Evolutionary conservation across 2,888 invertebrate species (phyloP).

Genomic region (Pyrrhosoma nymphula): DNA sequence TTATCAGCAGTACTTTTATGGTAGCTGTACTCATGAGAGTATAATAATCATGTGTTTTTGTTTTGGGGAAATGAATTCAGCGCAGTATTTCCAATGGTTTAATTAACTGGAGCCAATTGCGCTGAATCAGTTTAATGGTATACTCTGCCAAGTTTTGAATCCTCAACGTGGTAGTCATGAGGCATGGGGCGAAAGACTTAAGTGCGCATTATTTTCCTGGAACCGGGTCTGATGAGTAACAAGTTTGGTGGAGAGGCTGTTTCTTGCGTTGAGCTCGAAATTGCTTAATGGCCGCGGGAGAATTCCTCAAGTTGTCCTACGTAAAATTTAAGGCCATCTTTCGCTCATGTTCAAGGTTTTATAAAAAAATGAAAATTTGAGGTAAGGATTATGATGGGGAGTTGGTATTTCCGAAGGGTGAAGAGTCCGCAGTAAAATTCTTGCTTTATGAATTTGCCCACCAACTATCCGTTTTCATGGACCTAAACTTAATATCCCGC

Average conservation of each 20-base stretch:
- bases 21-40: no score
- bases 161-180: background rate
- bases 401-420: background rate
- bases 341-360: background rate
- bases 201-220: conserved; percentile 43
- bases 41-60: no score
- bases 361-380: background rate
- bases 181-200: background rate
- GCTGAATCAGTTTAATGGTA: conserved; percentile 28
- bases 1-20: no score
- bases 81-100: no score
- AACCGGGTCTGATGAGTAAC: background rate
- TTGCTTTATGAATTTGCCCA: background rate
- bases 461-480: background rate
- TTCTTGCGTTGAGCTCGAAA: background rate
- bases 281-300: background rate
- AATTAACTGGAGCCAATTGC: background rate
- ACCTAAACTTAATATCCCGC: background rate
- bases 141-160: conserved; percentile 47
- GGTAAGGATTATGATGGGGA: background rate
- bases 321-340: background rate
- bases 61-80: no score
- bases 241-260: background rate
- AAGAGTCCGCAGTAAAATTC: background rate
- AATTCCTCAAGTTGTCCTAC: background rate